Base-by-base conservation (phyloP, 2,113 vertebrate genomes). In the Microcebus ravelobensis region DNA sequence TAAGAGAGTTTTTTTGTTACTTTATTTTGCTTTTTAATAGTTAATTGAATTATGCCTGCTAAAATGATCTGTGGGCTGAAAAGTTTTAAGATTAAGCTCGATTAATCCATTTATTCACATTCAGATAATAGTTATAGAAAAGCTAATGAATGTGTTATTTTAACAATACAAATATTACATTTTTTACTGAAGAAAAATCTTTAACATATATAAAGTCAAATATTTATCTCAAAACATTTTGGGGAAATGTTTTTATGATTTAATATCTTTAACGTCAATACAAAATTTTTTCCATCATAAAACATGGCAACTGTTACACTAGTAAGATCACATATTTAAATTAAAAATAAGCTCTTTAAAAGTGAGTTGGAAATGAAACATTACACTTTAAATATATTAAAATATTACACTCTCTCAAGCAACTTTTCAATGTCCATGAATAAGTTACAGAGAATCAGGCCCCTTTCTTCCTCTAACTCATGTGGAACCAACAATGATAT, bases 21-120 rank as follows among this genome's bases (percentile, higher is more conserved):
- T 70, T 92, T 92, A 82, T 93, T 84, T 96, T 96, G 50, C 50
- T 89, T 95, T 96, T 92, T 95, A 96, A 61, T 90, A 95, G 48
- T 88, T 96, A 95, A 87, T 97, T 94, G 52, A 14, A 70, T 84
- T 15, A 57, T 73, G n/a, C 88, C 12, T 94, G 13, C 80, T 89
- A 29, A 97, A 91, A 89, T 77, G 48, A 36, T 91, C 77, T 93
- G 15, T 89, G 14, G 39, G 82, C 86, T 94, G 52, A 94, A 93
- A 93, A 79, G 27, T 90, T 92, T 88, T 88, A 96, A 95, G 52
- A 88, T 94, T 94, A 80, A 84, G 80, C 42, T 93, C 31, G 76
- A 36, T 92, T 31, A 95, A 74, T 95, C 52, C 50, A 76, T 96
- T 87, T 88, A 87, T 94, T 94, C 90, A 96, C 18, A 80, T 73